These are phyloP conservation scores for Rhyacichthys aspro DNA, from an alignment of 2,797 vertebrate genomes.

Conservation along the genomic window DNA sequence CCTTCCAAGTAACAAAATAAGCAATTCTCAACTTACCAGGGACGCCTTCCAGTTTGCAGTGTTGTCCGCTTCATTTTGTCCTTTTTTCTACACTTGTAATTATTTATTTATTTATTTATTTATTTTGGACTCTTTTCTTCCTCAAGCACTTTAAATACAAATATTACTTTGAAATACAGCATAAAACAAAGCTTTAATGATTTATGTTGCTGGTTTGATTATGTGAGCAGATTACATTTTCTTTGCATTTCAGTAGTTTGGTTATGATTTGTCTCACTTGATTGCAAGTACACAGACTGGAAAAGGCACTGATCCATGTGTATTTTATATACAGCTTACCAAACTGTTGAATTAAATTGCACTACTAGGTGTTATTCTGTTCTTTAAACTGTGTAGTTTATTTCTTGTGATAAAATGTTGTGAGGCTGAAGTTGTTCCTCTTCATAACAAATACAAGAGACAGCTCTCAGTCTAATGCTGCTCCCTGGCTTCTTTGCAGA, in stretches of 20 bases:
- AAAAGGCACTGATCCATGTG: slow-evolving; percentile 73
- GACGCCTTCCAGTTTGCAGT: slow-evolving; percentile 81
- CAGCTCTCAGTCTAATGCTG: slow-evolving; percentile 28
- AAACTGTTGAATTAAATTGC: slow-evolving; percentile 82
- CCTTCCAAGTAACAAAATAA: slow-evolving; percentile 84
- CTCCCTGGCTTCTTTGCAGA: slow-evolving; percentile 36
- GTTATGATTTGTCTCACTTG: slow-evolving; percentile 53
- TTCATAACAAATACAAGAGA: slow-evolving; percentile 30
- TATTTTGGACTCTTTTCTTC: slow-evolving; percentile 63
- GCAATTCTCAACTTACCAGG: slow-evolving; percentile 85
- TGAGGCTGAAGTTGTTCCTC: slow-evolving; percentile 60
- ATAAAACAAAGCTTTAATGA: slow-evolving; percentile 74
- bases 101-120: slow-evolving; percentile 51
- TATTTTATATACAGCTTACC: slow-evolving; percentile 77
- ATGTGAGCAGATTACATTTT: slow-evolving; percentile 15
- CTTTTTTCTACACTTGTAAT: slow-evolving; percentile 38
- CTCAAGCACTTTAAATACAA: slow-evolving; percentile 78
- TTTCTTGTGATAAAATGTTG: slow-evolving; percentile 63
- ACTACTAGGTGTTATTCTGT: slow-evolving; percentile 78
- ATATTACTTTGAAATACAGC: slow-evolving; percentile 58
- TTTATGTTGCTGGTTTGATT: slow-evolving; percentile 56
- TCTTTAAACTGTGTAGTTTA: slow-evolving; percentile 55
- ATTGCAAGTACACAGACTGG: slow-evolving; percentile 64
- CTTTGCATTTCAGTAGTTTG: slow-evolving; percentile 49
- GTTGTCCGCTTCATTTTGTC: slow-evolving; percentile 72